Evolutionary conservation across 2,888 invertebrate species (phyloP).

Genomic region (Plagodis dolabraria): DNA sequence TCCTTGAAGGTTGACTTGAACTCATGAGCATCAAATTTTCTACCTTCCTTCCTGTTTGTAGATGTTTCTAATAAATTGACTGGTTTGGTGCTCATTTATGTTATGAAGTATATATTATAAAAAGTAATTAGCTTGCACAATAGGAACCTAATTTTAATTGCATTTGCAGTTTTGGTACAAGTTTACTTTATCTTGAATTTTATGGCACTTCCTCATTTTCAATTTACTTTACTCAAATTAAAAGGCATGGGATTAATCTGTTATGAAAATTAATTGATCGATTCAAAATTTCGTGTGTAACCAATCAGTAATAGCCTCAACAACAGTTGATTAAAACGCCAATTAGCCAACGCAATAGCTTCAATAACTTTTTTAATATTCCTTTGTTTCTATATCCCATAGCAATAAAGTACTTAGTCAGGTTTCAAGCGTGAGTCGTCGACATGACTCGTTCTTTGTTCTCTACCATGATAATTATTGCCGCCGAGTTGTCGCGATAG

Average conservation of each 20-base stretch:
- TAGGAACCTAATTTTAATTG: too few species aligned
- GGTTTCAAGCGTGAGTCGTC: constrained; percentile 8
- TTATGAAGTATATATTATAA: too few species aligned
- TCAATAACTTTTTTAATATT: constrained; percentile 12
- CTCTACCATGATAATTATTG: constrained; percentile 47
- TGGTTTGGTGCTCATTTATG: too few species aligned
- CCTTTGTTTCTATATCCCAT: constrained; percentile 2
- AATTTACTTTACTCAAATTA: background rate
- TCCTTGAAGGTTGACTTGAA: too few species aligned
- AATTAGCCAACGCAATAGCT: constrained; percentile 18
- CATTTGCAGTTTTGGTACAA: too few species aligned
- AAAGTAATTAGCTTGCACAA: too few species aligned
- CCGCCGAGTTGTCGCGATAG: constrained; percentile 51
- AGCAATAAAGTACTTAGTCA: constrained; percentile 4
- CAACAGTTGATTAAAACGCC: constrained; percentile 19
- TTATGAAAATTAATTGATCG: constrained; percentile 1
- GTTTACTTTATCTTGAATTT: too few species aligned
- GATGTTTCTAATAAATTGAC: too few species aligned
- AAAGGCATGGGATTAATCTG: constrained; percentile 7
- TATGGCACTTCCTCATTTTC: too few species aligned
- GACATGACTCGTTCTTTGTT: constrained; percentile 32
- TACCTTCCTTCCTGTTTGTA: too few species aligned
- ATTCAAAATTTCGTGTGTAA: constrained; percentile 14
- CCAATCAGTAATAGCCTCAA: constrained; percentile 18
- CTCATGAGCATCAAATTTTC: too few species aligned